Percentiles rank a stretch among this genome's conserved stretches.
These are phyloP conservation scores for Sinocyclocheilus rhinocerous DNA, from an alignment of 2,113 vertebrate species.

Conservation along the genomic window DNA sequence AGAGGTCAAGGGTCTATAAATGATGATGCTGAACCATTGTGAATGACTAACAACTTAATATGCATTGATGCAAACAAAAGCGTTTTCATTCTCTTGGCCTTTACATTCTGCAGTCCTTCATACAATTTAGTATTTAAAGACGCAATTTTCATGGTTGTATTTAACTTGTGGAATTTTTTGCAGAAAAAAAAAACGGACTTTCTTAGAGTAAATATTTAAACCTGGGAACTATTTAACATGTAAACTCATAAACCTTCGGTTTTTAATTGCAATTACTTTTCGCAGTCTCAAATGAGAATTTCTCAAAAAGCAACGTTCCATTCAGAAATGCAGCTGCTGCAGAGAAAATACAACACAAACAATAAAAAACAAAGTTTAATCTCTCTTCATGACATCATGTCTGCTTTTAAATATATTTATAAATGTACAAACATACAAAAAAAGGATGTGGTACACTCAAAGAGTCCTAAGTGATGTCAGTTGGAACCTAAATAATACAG, in stretches of 20 bases:
- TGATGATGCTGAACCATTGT: background rate
- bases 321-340: conserved; percentile 5
- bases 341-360: conserved; percentile 41
- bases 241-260: conserved; percentile 5
- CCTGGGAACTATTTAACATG: background rate
- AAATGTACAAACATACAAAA: conserved; percentile 72
- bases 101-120: conserved; percentile 22
- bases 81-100: conserved; percentile 23
- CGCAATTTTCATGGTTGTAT: background rate
- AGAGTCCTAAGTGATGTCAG: conserved; percentile 24
- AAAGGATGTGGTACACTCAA: conserved; percentile 60
- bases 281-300: background rate
- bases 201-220: background rate
- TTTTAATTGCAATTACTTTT: background rate
- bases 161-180: too few relatives aligned
- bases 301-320: conserved; percentile 19
- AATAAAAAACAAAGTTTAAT: conserved; percentile 31
- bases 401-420: conserved; percentile 60
- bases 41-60: background rate
- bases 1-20: background rate
- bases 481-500: background rate
- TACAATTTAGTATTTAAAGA: background rate
- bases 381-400: conserved; percentile 52
- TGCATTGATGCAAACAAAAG: background rate
- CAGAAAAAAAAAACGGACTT: background rate